Evolutionary conservation across 2,797 vertebrate species (phyloP).

Genomic region (Periparus ater): DNA sequence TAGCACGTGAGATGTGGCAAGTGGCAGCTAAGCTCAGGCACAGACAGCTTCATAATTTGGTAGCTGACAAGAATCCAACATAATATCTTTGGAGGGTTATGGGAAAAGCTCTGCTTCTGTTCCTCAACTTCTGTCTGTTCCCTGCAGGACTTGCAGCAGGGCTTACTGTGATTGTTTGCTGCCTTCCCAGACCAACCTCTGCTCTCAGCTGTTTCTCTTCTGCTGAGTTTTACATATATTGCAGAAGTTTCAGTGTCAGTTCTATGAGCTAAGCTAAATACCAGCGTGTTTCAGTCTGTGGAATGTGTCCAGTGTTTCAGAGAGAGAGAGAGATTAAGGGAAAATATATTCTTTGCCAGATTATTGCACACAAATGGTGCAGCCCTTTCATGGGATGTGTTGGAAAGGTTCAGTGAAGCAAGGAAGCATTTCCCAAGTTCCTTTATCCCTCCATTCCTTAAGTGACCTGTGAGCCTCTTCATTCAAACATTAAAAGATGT

Average conservation of each 20-base stretch:
- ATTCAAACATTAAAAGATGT: background rate
- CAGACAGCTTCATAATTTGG: background rate
- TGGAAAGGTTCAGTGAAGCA: background rate
- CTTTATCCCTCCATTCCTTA: background rate
- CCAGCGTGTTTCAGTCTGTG: background rate
- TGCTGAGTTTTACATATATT: background rate
- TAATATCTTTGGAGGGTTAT: background rate
- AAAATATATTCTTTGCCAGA: background rate
- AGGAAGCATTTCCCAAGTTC: background rate
- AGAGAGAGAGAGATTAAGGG: background rate
- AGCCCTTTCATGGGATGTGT: background rate
- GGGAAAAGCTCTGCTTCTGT: background rate
- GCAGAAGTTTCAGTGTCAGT: background rate
- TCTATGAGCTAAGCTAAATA: background rate
- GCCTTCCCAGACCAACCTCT: background rate
- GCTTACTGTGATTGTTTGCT: background rate
- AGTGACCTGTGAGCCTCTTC: background rate
- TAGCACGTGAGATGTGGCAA: background rate
- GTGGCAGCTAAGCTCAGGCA: background rate
- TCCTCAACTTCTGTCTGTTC: background rate
- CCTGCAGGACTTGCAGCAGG: background rate
- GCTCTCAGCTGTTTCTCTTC: background rate
- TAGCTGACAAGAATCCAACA: background rate
- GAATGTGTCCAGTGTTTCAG: background rate
- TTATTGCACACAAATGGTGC: background rate